These are phyloP conservation scores for Trachelus stipa DNA, from an alignment of 2,888 invertebrate genomes.

Conservation along the genomic window DNA sequence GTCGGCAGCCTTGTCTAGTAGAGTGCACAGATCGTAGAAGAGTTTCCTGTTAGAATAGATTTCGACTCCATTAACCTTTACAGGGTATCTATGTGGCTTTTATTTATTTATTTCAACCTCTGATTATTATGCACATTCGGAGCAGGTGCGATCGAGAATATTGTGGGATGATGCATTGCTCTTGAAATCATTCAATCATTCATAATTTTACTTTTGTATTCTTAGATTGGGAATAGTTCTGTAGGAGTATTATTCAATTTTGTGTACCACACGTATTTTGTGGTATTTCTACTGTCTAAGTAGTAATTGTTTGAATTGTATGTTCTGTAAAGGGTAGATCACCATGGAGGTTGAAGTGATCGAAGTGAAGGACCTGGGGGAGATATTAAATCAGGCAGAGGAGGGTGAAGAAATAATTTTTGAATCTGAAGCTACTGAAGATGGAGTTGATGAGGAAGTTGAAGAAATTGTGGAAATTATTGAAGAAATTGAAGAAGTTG, in stretches of 20 bases:
- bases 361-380: slow-evolving; percentile 41
- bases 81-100: neutral
- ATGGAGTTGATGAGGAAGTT: slow-evolving; percentile 46
- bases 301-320: neutral
- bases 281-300: neutral
- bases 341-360: slow-evolving; percentile 26
- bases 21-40: neutral
- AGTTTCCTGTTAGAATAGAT: neutral
- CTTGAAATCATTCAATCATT: neutral
- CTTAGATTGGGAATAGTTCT: neutral
- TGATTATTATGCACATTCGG: neutral
- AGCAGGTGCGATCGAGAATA: neutral
- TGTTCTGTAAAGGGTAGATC: neutral
- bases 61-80: neutral
- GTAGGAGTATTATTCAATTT: neutral
- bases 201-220: neutral
- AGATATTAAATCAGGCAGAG: slow-evolving; percentile 47
- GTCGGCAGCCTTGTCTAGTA: neutral
- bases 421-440: slow-evolving; percentile 45
- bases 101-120: neutral
- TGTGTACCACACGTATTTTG: neutral
- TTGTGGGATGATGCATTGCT: neutral
- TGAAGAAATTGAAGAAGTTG: slow-evolving; percentile 55
- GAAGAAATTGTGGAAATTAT: slow-evolving; percentile 61
- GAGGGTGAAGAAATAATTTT: slow-evolving; percentile 54